These are phyloP conservation scores for Zaprionus lineosus DNA, from an alignment of 2,888 invertebrate species.

Conservation along the genomic window DNA sequence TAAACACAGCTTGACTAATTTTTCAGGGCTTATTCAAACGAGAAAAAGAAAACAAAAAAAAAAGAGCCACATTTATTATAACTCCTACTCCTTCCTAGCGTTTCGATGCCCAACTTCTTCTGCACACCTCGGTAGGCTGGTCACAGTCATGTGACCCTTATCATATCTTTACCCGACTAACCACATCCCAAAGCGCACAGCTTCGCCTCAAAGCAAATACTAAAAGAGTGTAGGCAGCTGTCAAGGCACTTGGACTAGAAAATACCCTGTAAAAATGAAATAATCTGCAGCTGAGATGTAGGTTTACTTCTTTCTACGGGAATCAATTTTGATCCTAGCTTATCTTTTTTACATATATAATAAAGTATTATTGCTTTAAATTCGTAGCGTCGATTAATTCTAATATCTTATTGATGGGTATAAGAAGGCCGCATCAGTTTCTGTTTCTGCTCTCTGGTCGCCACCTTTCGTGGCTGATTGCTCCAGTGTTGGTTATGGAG, in stretches of 20 bases:
- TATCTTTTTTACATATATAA: no score
- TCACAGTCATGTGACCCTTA: constrained; percentile 64
- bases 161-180: constrained; percentile 58
- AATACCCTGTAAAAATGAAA: constrained; percentile 19
- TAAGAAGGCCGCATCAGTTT: constrained; percentile 53
- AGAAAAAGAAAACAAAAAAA: no score
- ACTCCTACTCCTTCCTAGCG: neutral
- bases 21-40: neutral
- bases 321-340: no score
- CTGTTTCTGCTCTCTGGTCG: constrained; percentile 41
- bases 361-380: no score
- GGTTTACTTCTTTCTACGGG: no score
- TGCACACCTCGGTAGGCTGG: constrained; percentile 16
- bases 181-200: constrained; percentile 62
- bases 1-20: constrained; percentile 26
- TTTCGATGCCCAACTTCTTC: constrained; percentile 8
- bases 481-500: constrained; percentile 30
- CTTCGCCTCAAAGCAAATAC: constrained; percentile 67
- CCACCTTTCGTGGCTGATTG: constrained; percentile 46
- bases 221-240: neutral
- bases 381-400: no score
- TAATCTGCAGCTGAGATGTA: no score
- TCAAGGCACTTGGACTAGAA: neutral
- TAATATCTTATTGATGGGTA: constrained; percentile 5
- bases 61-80: no score